Percentiles rank a stretch among this genome's conserved stretches.
phyloP scores from a whole-genome alignment of 2,888 invertebrate species.

The Uloborus plumipes region DNA sequence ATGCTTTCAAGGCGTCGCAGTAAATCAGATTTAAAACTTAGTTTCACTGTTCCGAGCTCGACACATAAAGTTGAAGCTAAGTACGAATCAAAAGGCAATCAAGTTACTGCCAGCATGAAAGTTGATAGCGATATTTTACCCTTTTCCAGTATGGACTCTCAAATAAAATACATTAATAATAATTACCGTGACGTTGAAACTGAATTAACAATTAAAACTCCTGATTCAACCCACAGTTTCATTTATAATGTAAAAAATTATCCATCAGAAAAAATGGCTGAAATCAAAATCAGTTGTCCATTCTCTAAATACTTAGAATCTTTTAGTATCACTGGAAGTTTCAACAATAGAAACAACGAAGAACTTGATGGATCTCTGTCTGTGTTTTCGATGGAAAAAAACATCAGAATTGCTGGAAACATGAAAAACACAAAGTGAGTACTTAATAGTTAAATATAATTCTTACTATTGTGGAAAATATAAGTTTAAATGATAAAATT shows the following conservation, averaged over 20 bases:
- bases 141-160: slow-evolving; percentile 20
- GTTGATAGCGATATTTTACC: slow-evolving; percentile 33
- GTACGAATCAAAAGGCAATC: slow-evolving; percentile 45
- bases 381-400: slow-evolving; percentile 29
- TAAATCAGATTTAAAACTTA: slow-evolving; percentile 27
- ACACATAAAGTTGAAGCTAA: slow-evolving; percentile 17
- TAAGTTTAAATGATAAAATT: too few relatives aligned
- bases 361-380: slow-evolving; percentile 36
- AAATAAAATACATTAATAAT: slow-evolving; percentile 54
- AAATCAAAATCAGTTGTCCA: slow-evolving; percentile 50
- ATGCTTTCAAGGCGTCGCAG: slow-evolving; percentile 19
- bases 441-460: not conserved
- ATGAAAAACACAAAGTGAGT: slow-evolving; percentile 56
- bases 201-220: slow-evolving; percentile 19
- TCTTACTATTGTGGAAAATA: too few relatives aligned
- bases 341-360: slow-evolving; percentile 30
- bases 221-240: slow-evolving; percentile 16
- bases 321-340: slow-evolving; percentile 43
- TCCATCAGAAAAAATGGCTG: slow-evolving; percentile 40
- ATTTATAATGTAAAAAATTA: slow-evolving; percentile 44
- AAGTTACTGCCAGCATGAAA: slow-evolving; percentile 27
- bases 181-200: slow-evolving; percentile 49
- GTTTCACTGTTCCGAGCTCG: slow-evolving; percentile 22
- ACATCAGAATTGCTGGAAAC: slow-evolving; percentile 59
- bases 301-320: slow-evolving; percentile 9